phyloP scores from a whole-genome alignment of 1,140 invertebrate genomes.

The Goniozus legneri region DNA sequence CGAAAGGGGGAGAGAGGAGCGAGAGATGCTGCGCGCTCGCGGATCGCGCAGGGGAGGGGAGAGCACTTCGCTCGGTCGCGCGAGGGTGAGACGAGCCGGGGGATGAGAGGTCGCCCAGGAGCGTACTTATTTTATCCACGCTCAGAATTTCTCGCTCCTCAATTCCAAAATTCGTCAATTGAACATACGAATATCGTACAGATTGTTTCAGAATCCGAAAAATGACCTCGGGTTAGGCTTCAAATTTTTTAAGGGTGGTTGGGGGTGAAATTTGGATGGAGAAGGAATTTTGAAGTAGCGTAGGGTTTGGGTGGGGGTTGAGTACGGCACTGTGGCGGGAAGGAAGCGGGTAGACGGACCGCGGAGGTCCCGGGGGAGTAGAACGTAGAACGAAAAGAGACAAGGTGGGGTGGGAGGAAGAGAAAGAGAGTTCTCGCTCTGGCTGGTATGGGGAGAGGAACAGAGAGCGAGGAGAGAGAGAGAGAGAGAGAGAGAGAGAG shows the following conservation, averaged over 20 bases:
- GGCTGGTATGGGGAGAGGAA: not conserved
- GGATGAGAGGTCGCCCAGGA: constrained; percentile 11
- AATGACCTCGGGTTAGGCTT: too few relatives aligned
- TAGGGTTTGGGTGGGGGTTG: constrained; percentile 10
- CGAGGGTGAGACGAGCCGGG: constrained; percentile 5
- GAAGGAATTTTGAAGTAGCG: too few relatives aligned
- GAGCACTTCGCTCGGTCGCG: too few relatives aligned
- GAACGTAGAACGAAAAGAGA: constrained; percentile 9
- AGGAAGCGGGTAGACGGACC: not conserved
- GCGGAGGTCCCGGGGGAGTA: not conserved
- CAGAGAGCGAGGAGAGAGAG: constrained; percentile 1
- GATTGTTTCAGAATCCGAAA: too few relatives aligned
- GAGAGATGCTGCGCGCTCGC: constrained; percentile 14
- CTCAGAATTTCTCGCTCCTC: too few relatives aligned
- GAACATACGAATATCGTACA: too few relatives aligned
- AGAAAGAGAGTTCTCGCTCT: not conserved
- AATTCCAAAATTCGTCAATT: too few relatives aligned
- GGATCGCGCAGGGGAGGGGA: too few relatives aligned
- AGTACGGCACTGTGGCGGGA: not conserved
- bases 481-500: constrained; percentile 21
- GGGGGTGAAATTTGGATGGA: too few relatives aligned
- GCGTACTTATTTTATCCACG: too few relatives aligned
- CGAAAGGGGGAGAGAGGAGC: constrained; percentile 20
- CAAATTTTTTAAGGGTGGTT: too few relatives aligned
- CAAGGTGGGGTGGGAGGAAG: not conserved